Evolutionary conservation across 2,797 vertebrate genomes (phyloP).

Genomic region (Clarias platycephalus): DNA sequence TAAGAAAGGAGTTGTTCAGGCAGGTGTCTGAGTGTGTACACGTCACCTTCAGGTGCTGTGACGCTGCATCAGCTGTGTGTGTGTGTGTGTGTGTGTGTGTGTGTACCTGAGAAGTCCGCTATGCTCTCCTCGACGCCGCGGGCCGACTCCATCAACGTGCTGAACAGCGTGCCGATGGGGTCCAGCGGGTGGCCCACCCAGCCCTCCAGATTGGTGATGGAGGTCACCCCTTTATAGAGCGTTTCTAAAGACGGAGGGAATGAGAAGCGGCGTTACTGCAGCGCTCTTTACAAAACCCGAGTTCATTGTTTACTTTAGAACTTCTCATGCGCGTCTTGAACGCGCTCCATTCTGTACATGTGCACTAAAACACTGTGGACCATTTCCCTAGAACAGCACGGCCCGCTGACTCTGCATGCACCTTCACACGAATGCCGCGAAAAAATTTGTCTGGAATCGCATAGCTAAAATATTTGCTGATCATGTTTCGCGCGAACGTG

Average conservation of each 20-base stretch:
- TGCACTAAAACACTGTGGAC: background rate
- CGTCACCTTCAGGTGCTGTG: conserved; percentile 10
- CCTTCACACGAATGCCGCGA: background rate
- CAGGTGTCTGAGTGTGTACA: conserved; percentile 7
- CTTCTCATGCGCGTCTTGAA: background rate
- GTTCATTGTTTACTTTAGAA: background rate
- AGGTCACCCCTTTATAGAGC: conserved; percentile 90
- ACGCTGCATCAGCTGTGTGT: background rate
- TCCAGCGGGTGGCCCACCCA: conserved; percentile 98
- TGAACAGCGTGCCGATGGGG: conserved; percentile 93
- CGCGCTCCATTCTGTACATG: background rate
- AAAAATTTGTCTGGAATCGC: background rate
- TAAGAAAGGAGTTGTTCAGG: background rate
- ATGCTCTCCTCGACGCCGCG: conserved; percentile 80
- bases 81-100: background rate
- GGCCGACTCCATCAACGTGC: conserved; percentile 92
- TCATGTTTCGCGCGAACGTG: background rate
- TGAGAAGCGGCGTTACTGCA: background rate
- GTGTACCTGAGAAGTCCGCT: conserved; percentile 83
- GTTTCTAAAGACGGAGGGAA: conserved; percentile 68
- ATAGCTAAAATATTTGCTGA: background rate
- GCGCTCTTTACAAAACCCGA: background rate
- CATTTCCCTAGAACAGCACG: conserved; percentile 13
- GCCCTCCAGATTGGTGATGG: conserved; percentile 92
- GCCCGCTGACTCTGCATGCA: background rate